Evolutionary conservation across 2,888 invertebrate genomes (phyloP), one percentile per base, ranked within the genome.

Genomic region (Hanleya hanleyi): DNA sequence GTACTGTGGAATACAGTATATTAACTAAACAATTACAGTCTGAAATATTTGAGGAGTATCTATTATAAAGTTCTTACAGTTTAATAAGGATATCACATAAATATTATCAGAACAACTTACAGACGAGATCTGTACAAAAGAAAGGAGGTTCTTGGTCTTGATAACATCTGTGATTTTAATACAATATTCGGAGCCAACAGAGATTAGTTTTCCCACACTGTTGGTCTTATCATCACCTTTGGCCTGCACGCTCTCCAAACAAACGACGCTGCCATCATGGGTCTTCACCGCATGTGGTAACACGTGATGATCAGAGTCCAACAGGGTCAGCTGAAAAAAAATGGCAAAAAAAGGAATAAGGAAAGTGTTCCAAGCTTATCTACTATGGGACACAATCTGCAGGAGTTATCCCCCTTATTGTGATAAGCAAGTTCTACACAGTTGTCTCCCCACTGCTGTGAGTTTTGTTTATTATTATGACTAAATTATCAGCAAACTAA

Each of bases 101-200:
- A n/a, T n/a, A n/a, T n/a, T n/a, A n/a, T n/a, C n/a, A n/a, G 41
- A 41, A 41, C 41, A 41, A 41, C 18, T 41, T 41, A 9, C 9
- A 41, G 18, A 41, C 18, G 9, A 18, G 41, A 18, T 67, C 6
- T 22, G 33, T 62, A 12, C 33, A 35, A 29, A 67, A 32, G 50
- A 35, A n/a, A 32, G 22, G 15, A 32, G 18, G 50, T 15, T 33
- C 12, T 32, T 32, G 15, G 22, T 22, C 32, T 57, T 57, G 26
- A 57, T 18, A 26, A 57, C 57, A 26, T 57, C 57, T 4, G 57
- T 57, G 32, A 57, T 32, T 15, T 29, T 22, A 3, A 57, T 26
- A 57, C 26, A 72, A 32, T 79, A 70, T 71, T 86, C 84, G 15
- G 78, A 77, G 6, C 85, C 84, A 9, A 80, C 83, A 0, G 85